Conservation (phyloP, 2,888 invertebrate genomes). For the Cotesia congregata region DNA sequence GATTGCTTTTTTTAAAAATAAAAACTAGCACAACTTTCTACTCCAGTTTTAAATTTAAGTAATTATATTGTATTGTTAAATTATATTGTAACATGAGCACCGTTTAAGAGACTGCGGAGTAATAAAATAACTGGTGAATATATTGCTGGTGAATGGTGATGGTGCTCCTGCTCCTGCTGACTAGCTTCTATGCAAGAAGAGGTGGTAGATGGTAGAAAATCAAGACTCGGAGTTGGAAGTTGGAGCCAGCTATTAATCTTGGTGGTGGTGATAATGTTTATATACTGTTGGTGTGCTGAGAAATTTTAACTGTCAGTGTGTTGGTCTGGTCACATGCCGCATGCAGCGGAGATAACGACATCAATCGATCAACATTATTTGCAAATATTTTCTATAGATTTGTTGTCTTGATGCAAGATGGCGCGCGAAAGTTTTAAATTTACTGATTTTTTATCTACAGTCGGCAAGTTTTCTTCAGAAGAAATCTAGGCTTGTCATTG, state of each 20-base stretch:
- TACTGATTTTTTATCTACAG: neutral
- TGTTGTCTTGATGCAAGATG: neutral
- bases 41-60: neutral
- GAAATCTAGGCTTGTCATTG: neutral
- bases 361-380: constrained; percentile 6
- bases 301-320: neutral
- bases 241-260: neutral
- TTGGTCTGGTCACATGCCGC: neutral
- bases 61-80: neutral
- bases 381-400: neutral
- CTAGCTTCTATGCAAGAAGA: neutral
- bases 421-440: neutral
- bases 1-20: neutral
- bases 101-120: neutral
- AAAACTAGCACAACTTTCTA: constrained; percentile 14
- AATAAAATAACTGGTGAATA: neutral
- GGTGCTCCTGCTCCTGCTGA: neutral
- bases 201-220: neutral
- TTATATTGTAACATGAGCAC: neutral
- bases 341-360: neutral
- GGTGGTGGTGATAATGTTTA: neutral
- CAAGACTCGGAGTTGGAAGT: neutral
- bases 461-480: neutral
- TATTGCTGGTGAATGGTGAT: neutral
- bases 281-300: too few species aligned